A percentile compares a stretch with the other conserved stretches of the same genome.
These are phyloP conservation scores for Eilema caniola DNA, from an alignment of 2,888 invertebrate genomes.

Conservation along the genomic window DNA sequence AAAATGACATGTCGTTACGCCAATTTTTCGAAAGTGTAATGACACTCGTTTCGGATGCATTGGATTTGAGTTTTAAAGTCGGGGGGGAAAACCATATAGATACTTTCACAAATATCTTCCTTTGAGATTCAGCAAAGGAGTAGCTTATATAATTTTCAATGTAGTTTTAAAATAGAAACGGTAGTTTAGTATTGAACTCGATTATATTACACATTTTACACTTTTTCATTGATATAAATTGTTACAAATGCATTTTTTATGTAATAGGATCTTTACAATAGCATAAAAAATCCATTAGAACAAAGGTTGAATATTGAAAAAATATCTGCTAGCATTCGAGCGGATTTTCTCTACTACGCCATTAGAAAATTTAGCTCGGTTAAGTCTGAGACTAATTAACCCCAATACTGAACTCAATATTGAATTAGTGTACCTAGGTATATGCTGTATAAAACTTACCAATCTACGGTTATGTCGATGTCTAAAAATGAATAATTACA, in stretches of 20 bases:
- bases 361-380: background rate
- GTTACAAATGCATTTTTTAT: too few species aligned
- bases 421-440: background rate
- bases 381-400: background rate
- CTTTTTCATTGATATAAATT: too few species aligned
- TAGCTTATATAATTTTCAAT: background rate
- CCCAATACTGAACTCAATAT: background rate
- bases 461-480: background rate
- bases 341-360: too few species aligned
- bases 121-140: background rate
- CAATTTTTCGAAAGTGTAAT: conserved; percentile 9
- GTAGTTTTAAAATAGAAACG: background rate
- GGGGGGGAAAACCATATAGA: background rate
- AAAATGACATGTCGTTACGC: conserved; percentile 18
- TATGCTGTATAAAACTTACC: background rate
- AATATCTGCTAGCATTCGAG: too few species aligned
- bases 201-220: background rate
- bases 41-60: background rate
- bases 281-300: too few species aligned
- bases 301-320: too few species aligned
- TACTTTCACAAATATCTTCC: background rate
- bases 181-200: background rate
- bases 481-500: background rate
- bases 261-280: too few species aligned
- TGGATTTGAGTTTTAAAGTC: background rate